Evolutionary conservation across 2,888 invertebrate genomes (phyloP).

Genomic region (Vandiemenella viatica): DNA sequence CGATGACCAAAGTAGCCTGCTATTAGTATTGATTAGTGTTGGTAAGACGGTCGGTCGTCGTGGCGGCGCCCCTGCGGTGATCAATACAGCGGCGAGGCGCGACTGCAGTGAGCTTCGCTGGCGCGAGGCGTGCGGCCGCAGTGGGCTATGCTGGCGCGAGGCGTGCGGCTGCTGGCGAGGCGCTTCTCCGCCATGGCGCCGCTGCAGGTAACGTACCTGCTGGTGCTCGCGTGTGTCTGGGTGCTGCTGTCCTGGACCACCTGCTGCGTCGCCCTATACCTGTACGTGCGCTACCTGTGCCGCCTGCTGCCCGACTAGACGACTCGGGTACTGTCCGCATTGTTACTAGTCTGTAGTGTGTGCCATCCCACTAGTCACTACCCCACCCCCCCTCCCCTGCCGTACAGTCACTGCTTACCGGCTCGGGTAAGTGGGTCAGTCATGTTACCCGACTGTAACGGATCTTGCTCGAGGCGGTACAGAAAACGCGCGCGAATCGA

Average conservation of each 20-base stretch:
- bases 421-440: no score
- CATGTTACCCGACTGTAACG: no score
- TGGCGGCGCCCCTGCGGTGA: neutral
- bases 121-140: neutral
- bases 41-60: neutral
- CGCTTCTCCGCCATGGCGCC: neutral
- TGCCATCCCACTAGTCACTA: no score
- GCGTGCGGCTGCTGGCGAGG: neutral
- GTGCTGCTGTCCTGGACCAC: neutral
- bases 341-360: no score
- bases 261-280: neutral
- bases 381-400: no score
- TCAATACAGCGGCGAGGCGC: neutral
- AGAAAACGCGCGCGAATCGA: no score
- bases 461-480: no score
- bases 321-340: no score
- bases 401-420: no score
- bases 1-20: no score
- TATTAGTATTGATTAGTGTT: no score
- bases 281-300: neutral
- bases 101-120: neutral
- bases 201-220: neutral
- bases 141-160: neutral
- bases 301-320: no score
- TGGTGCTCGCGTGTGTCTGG: neutral